Evolutionary conservation across 2,797 vertebrate species (phyloP), one percentile per base, ranked within the genome.

Genomic region (Coendou prehensilis): DNA sequence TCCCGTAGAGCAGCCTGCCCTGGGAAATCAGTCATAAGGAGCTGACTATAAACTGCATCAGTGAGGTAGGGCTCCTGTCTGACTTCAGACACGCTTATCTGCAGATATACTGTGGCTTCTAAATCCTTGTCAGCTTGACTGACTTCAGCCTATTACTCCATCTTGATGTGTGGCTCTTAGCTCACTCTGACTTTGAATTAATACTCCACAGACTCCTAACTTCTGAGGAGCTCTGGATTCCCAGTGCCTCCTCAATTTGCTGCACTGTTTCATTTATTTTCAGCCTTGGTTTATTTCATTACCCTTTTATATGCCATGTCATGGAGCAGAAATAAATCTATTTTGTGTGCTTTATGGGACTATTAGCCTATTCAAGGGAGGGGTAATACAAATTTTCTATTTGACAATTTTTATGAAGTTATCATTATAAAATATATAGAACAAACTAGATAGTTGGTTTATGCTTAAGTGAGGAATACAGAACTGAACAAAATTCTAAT

Each of bases 211-310:
- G 50, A 37, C 8, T 14, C 9, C 22, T 93, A 81, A 67, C 50
- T 78, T 87, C 33, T 22, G 41, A 75, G 7, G 0, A 33, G 7
- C 0, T 52, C 23, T 81, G 9, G 13, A n/a, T 87, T 95, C 33
- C 64, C n/a, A 95, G 87, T 28, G 17, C 45, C 20, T 78, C 69
- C 69, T 94, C 23, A 50, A 47, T 10, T 88, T 89, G 69, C 10
- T 90, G 23, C 23, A 64, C 6, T 80, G 0, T 76, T 90, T 94
- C 26, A 41, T 37, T 85, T 10, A 73, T 88, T 91, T 87, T n/a
- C 7, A 63, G 15, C 4, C 37, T 84, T 69, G 18, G 9, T 84
- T 95, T 91, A 89, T 93, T 59, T 84, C 64, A 87, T 95, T 91
- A 45, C 92, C 23, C 22, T 54, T 10, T 57, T 37, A 57, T 26